Evolutionary conservation across 2,888 invertebrate species (phyloP).

Genomic region (Phragmatobia fuliginosa): DNA sequence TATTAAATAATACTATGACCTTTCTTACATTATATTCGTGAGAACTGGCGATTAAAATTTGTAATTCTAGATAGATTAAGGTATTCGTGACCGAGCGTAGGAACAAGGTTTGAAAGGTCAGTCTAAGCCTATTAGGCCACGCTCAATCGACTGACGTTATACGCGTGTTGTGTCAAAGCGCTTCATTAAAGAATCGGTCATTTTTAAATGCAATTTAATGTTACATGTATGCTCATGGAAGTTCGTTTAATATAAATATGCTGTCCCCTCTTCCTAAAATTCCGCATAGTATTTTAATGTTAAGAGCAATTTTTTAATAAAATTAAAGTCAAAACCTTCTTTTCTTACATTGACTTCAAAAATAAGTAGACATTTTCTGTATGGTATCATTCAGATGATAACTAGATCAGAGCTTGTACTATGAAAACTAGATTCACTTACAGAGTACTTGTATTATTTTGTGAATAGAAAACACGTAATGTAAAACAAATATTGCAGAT

Average conservation of each 20-base stretch:
- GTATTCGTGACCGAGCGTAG: background rate
- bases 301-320: too few relatives aligned
- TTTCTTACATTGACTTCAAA: background rate
- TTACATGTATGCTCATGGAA: background rate
- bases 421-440: too few relatives aligned
- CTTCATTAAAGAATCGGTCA: background rate
- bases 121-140: background rate
- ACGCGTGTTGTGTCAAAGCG: background rate
- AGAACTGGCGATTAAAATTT: slow-evolving; percentile 12
- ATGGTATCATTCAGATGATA: too few relatives aligned
- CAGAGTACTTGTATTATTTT: too few relatives aligned
- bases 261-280: background rate
- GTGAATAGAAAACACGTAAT: too few relatives aligned
- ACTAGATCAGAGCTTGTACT: too few relatives aligned
- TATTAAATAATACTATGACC: background rate
- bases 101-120: background rate
- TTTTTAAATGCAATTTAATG: background rate
- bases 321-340: too few relatives aligned
- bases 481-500: too few relatives aligned
- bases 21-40: slow-evolving; percentile 17
- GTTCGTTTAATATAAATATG: too few relatives aligned
- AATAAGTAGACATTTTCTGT: background rate
- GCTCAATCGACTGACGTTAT: background rate
- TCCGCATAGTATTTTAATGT: background rate
- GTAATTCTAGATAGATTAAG: background rate